Conservation (phyloP, 2,113 vertebrate genomes). For the Stegastes partitus region DNA sequence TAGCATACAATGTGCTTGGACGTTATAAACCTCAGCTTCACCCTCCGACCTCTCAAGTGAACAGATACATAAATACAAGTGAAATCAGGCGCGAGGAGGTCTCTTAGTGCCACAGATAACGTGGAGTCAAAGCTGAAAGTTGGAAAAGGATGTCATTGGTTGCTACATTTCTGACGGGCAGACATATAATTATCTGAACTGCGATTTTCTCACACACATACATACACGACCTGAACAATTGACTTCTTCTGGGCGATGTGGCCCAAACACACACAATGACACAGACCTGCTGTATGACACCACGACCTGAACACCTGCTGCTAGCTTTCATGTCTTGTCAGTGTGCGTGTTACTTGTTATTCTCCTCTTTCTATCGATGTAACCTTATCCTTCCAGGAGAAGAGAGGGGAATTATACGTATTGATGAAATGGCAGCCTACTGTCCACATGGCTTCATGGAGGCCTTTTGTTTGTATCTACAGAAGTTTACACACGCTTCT, state of each 20-base stretch:
- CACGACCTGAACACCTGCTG: conserved; percentile 9
- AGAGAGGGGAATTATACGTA: not conserved
- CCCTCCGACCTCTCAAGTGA: not conserved
- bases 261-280: no score
- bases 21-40: not conserved
- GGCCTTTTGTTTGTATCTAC: no score
- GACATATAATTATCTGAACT: conserved; percentile 14
- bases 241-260: not conserved
- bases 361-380: not conserved
- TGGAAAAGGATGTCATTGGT: not conserved
- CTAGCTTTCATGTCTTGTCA: conserved; percentile 3
- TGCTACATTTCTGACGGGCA: not conserved
- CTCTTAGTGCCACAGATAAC: not conserved
- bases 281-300: conserved; percentile 1
- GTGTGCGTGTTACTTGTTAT: not conserved
- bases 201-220: conserved; percentile 23
- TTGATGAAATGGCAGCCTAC: conserved; percentile 21
- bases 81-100: not conserved
- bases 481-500: no score
- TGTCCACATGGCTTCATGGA: not conserved
- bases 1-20: not conserved
- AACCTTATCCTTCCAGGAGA: not conserved
- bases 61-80: conserved; percentile 5
- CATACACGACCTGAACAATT: not conserved
- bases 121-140: not conserved